phyloP scores from a whole-genome alignment of 2,797 vertebrate species.

The Paramormyrops hopkinsi region DNA sequence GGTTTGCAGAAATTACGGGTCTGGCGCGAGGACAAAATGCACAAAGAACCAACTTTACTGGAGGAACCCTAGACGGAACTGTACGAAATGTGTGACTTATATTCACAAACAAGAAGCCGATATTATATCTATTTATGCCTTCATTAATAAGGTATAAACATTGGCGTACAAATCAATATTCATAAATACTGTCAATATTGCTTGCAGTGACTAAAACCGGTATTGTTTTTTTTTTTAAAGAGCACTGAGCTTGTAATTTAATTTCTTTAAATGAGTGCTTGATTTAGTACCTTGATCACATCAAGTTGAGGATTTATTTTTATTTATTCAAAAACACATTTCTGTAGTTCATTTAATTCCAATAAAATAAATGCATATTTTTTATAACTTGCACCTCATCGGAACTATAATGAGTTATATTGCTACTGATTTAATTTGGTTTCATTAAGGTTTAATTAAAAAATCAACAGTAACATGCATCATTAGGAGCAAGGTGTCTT shows the following conservation, averaged over 20 bases:
- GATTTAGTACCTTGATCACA: background rate
- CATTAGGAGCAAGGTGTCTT: background rate
- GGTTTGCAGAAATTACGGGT: constrained; percentile 46
- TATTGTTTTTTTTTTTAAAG: background rate
- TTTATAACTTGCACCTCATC: background rate
- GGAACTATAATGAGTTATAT: background rate
- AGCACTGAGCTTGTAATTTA: background rate
- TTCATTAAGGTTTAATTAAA: background rate
- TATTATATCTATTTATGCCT: background rate
- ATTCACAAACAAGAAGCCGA: background rate
- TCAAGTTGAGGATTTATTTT: background rate
- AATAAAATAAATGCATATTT: background rate
- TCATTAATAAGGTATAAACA: background rate
- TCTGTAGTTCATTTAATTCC: background rate
- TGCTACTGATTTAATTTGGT: background rate
- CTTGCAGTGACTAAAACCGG: background rate
- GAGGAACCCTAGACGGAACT: background rate
- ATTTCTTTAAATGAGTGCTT: background rate
- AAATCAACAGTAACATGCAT: background rate
- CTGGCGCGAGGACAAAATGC: constrained; percentile 36
- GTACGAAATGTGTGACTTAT: background rate
- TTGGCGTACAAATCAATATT: background rate
- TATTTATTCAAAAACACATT: background rate
- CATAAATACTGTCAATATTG: background rate
- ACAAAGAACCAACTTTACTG: background rate